These are phyloP conservation scores for Thyatira batis DNA, from an alignment of 2,888 invertebrate species.

Conservation along the genomic window DNA sequence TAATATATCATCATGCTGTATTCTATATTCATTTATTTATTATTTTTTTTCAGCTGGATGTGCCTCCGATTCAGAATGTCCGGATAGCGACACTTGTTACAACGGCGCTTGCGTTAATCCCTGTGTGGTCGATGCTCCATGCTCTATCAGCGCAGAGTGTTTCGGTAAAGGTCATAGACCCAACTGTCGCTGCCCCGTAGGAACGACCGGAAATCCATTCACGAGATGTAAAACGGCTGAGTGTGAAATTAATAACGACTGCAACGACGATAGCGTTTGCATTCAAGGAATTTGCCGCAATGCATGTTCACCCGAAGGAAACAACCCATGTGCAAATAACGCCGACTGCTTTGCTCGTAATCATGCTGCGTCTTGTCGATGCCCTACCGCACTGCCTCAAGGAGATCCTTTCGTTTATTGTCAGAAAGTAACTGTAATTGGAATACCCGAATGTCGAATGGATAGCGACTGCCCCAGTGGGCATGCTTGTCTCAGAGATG, in stretches of 20 bases:
- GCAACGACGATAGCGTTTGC: conserved; percentile 89
- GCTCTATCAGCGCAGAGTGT: conserved; percentile 92
- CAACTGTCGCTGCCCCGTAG: conserved; percentile 89
- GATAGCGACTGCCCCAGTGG: conserved; percentile 92
- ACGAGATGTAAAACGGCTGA: conserved; percentile 89
- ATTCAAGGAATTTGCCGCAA: conserved; percentile 88
- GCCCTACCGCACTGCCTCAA: conserved; percentile 89
- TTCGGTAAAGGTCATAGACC: conserved; percentile 90
- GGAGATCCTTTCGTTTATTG: conserved; percentile 92
- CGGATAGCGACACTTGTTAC: conserved; percentile 90
- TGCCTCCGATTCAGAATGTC: conserved; percentile 90
- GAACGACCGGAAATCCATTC: conserved; percentile 91
- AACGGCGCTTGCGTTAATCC: conserved; percentile 92
- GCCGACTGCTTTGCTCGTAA: conserved; percentile 91
- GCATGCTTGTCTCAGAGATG: conserved; percentile 89
- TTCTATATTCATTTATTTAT: conserved; percentile 1
- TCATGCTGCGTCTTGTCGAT: conserved; percentile 91
- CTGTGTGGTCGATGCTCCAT: conserved; percentile 90
- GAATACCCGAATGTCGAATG: conserved; percentile 86
- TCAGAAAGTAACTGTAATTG: conserved; percentile 73
- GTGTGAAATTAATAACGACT: conserved; percentile 90
- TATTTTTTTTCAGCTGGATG: conserved; percentile 86
- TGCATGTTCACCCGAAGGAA: conserved; percentile 86
- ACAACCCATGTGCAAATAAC: conserved; percentile 90
- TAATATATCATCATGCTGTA: background rate